Base-by-base conservation (phyloP, 2,888 invertebrate species). In the Oligia latruncula region DNA sequence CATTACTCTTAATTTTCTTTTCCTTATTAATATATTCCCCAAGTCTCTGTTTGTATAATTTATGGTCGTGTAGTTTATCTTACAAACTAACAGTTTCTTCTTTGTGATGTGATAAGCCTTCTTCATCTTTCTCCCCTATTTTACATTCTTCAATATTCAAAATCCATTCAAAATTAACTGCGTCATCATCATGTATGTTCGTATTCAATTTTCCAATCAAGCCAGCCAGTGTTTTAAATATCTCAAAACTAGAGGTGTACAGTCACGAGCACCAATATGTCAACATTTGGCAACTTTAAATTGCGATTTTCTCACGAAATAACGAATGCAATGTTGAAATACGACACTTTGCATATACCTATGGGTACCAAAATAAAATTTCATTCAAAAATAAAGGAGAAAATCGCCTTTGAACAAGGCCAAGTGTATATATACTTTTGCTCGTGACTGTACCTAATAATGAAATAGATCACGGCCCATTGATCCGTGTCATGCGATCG, bases 401-500 rank as follows among this genome's bases (percentile, higher is more conserved):
- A 29, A 29, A 29, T 29, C 29, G 29, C 29, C 29, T 1, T 29
- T 29, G 29, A 29, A 29, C 29, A 29, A 29, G 1, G 29, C 29
- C 29, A 29, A 29, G 1, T 29, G 29, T 29, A 29, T 29, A 29
- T 29, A 29, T 29, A 29, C 29, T 29, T 29, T 29, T 29, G 29
- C 29, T 29, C 29, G 29, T 29, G 29, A 29, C 29, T 29, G 29
- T 89, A 92, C 35, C 35, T 35, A 35, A 92, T 93, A 94, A 94
- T 91, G 90, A 94, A 94, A 94, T 91, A 91, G 93, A 92, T 87
- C 91, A 90, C 86, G 89, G 92, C 88, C 91, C 93, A 92, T 86
- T 93, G 94, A 93, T 93, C 93, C 94, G 93, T 88, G 93, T 92
- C 94, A 93, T 91, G 94, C 94, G 92, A 94, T 93, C 92, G 87